A percentile compares a stretch with the other conserved stretches of the same genome.
Conservation (phyloP, 2,797 vertebrate genomes). For the Chelidonichthys spinosus region DNA sequence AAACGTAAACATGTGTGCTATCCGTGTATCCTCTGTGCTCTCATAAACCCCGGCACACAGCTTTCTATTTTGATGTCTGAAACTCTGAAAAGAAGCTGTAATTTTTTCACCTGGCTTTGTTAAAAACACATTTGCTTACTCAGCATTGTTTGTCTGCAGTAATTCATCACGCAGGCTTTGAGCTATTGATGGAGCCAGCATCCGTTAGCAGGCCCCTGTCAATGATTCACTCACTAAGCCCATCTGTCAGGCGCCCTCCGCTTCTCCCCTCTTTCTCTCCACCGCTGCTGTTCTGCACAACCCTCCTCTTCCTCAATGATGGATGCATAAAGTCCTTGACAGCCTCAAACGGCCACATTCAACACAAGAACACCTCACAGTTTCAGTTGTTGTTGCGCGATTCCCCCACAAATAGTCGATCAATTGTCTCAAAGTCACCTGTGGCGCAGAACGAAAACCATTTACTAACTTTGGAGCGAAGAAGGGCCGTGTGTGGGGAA, state of each 20-base stretch:
- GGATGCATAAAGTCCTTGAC: constrained; percentile 69
- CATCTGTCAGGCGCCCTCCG: constrained; percentile 82
- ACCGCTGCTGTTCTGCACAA: constrained; percentile 58
- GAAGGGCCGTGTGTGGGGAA: constrained; percentile 25
- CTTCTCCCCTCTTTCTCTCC: constrained; percentile 72
- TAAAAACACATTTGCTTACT: constrained; percentile 86
- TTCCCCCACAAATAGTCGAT: constrained; percentile 44
- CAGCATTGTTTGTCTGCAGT: constrained; percentile 88
- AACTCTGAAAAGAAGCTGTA: constrained; percentile 53
- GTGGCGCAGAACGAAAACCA: constrained; percentile 34
- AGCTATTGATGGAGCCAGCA: constrained; percentile 88
- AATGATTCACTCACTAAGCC: constrained; percentile 87
- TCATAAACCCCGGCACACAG: neutral
- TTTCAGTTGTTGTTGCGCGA: constrained; percentile 47
- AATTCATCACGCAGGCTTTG: constrained; percentile 87
- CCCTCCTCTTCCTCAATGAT: constrained; percentile 81
- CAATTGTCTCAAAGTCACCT: constrained; percentile 61
- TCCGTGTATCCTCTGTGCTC: neutral
- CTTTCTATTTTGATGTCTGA: constrained; percentile 28
- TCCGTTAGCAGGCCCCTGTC: constrained; percentile 87
- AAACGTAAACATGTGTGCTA: neutral
- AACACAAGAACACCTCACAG: constrained; percentile 45
- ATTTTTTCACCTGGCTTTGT: constrained; percentile 84
- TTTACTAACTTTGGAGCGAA: constrained; percentile 44
- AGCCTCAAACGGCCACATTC: constrained; percentile 64